phyloP scores from a whole-genome alignment of 2,888 invertebrate species.

The Ceraclea dissimilis region DNA sequence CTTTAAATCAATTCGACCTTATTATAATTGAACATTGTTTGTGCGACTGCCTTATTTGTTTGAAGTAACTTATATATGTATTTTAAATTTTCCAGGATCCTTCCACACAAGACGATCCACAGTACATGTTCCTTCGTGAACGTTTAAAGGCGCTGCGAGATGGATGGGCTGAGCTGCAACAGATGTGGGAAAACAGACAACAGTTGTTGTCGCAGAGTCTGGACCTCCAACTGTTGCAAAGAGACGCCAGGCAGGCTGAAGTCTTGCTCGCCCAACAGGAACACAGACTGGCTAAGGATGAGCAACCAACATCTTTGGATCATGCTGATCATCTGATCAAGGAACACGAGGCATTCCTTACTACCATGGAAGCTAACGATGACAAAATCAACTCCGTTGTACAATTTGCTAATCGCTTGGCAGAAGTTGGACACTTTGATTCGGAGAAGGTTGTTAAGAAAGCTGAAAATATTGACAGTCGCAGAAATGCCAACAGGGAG shows the following conservation, averaged over 20 bases:
- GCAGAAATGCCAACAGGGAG: conserved; percentile 83
- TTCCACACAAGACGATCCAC: conserved; percentile 89
- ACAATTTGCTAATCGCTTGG: conserved; percentile 84
- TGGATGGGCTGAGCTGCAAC: conserved; percentile 98
- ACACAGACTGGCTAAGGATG: conserved; percentile 93
- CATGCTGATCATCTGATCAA: conserved; percentile 97
- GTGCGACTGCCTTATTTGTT: not conserved
- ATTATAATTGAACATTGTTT: no score
- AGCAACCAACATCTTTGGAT: conserved; percentile 89
- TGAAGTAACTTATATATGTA: not conserved
- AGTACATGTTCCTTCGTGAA: conserved; percentile 99
- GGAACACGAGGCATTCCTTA: conserved; percentile 97
- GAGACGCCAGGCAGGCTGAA: conserved; percentile 96
- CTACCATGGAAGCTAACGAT: conserved; percentile 99
- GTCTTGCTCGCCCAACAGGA: conserved; percentile 97
- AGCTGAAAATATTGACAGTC: conserved; percentile 87
- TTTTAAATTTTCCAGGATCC: conserved; percentile 49
- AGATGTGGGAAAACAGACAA: conserved; percentile 99
- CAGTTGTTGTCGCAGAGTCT: conserved; percentile 89
- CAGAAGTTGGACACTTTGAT: conserved; percentile 92
- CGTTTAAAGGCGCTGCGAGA: conserved; percentile 95
- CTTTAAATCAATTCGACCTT: conserved; percentile 1
- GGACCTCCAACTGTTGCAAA: conserved; percentile 89
- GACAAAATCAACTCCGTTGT: conserved; percentile 97
- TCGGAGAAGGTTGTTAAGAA: conserved; percentile 95